Conservation (phyloP, 2,113 vertebrate genomes). For the Gambusia holbrooki region DNA sequence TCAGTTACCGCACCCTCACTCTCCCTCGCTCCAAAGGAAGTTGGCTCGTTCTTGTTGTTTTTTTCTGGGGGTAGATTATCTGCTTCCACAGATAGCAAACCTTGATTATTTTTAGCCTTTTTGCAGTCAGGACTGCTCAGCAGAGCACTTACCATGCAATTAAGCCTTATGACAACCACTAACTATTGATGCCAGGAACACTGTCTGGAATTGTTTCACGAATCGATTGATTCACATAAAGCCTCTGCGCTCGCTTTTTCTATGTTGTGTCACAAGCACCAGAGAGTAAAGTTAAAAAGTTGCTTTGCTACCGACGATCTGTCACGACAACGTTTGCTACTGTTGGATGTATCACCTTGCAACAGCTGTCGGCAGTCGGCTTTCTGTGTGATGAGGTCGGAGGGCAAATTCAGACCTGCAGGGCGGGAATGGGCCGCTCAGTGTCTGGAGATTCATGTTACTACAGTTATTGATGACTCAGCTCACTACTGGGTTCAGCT, state of each 20-base stretch:
- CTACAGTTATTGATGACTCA: slow-evolving; percentile 40
- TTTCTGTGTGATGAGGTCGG: slow-evolving; percentile 40
- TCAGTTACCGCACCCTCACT: slow-evolving; percentile 66
- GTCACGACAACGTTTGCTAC: slow-evolving; percentile 26
- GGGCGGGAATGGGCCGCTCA: not conserved
- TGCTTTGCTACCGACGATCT: slow-evolving; percentile 7
- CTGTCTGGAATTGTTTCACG: slow-evolving; percentile 25
- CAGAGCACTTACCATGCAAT: slow-evolving; percentile 51
- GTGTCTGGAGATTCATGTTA: slow-evolving; percentile 15
- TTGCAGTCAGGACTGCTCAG: slow-evolving; percentile 25
- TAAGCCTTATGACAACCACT: slow-evolving; percentile 50
- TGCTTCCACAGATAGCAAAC: slow-evolving; percentile 66
- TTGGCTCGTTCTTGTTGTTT: slow-evolving; percentile 72
- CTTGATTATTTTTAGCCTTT: slow-evolving; percentile 54
- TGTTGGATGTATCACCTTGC: slow-evolving; percentile 32
- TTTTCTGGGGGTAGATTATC: slow-evolving; percentile 72
- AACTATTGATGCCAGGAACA: slow-evolving; percentile 20
- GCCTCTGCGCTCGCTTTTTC: not conserved
- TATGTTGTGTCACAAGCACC: not conserved
- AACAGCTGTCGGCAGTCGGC: not conserved
- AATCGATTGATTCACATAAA: slow-evolving; percentile 41
- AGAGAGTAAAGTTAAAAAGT: not conserved
- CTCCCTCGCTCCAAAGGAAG: slow-evolving; percentile 72
- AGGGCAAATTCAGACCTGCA: slow-evolving; percentile 28
- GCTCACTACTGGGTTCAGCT: slow-evolving; percentile 18